Conservation (phyloP, 2,888 invertebrate genomes). For the Drosophila gaucha region DNA sequence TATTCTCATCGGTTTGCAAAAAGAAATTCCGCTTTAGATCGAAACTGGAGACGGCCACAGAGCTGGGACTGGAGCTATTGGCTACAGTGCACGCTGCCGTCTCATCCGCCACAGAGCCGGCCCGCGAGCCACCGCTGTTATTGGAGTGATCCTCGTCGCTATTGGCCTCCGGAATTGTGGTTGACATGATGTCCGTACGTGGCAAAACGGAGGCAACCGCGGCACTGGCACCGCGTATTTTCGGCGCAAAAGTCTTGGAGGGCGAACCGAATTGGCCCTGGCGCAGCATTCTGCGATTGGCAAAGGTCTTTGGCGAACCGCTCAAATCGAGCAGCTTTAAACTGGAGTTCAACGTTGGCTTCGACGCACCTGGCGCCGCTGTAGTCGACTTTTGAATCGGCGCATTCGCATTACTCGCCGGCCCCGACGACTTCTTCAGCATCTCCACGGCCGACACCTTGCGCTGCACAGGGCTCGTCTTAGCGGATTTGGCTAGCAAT, state of each 20-base stretch:
- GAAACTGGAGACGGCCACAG: slow-evolving; percentile 71
- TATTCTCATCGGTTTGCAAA: slow-evolving; percentile 84
- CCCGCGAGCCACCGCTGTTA: slow-evolving; percentile 87
- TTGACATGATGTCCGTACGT: slow-evolving; percentile 93
- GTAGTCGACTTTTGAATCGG: slow-evolving; percentile 32
- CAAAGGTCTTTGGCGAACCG: slow-evolving; percentile 89
- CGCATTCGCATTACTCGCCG: slow-evolving; percentile 7
- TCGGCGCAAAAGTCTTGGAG: slow-evolving; percentile 86
- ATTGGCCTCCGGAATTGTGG: slow-evolving; percentile 93
- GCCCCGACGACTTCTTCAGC: slow-evolving; percentile 86
- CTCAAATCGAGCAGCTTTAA: slow-evolving; percentile 89
- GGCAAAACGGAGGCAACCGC: slow-evolving; percentile 67
- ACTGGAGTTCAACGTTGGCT: slow-evolving; percentile 83
- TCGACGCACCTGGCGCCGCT: slow-evolving; percentile 42
- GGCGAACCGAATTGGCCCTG: slow-evolving; percentile 86
- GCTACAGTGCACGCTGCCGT: slow-evolving; percentile 21
- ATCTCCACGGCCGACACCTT: slow-evolving; percentile 92
- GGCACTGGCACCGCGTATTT: slow-evolving; percentile 86
- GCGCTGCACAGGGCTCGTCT: slow-evolving; percentile 86
- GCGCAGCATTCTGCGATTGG: slow-evolving; percentile 87
- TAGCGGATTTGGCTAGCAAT: slow-evolving; percentile 90
- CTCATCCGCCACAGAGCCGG: slow-evolving; percentile 83
- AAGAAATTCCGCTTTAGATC: slow-evolving; percentile 84
- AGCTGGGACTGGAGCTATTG: slow-evolving; percentile 33
- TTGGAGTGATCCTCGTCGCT: slow-evolving; percentile 90